Evolutionary conservation across 2,888 invertebrate genomes (phyloP).

Genomic region (Synanthedon andrenaeformis): DNA sequence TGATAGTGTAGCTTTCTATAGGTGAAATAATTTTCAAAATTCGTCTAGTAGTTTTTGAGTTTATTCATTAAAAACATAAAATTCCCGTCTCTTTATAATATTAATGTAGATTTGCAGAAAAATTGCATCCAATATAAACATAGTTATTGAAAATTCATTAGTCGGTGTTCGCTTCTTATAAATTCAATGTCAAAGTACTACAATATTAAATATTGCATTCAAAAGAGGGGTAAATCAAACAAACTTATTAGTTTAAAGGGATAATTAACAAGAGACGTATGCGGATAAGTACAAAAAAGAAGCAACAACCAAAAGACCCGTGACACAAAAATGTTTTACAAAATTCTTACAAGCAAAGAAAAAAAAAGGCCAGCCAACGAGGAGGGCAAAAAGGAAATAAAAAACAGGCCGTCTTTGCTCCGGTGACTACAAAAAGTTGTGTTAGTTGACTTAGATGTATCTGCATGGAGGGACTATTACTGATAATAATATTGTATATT

Average conservation of each 20-base stretch:
- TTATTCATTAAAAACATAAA: too few species aligned
- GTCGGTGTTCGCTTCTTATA: too few species aligned
- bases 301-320: constrained; percentile 15
- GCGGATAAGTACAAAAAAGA: constrained; percentile 3
- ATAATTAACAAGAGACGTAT: neutral
- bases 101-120: too few species aligned
- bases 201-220: neutral
- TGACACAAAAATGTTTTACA: constrained; percentile 30
- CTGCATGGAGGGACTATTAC: constrained; percentile 15
- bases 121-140: too few species aligned
- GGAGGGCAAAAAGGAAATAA: constrained; percentile 6
- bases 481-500: too few species aligned
- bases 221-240: neutral
- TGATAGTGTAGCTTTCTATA: too few species aligned
- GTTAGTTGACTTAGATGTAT: constrained; percentile 21
- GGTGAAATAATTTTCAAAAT: too few species aligned
- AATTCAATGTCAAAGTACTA: too few species aligned
- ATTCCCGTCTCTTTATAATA: too few species aligned
- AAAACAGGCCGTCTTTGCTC: constrained; percentile 9
- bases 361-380: constrained; percentile 11
- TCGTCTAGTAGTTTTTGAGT: too few species aligned
- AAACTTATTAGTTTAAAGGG: neutral
- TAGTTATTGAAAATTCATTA: too few species aligned
- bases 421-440: constrained; percentile 20
- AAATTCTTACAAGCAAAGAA: constrained; percentile 29